A percentile compares a stretch with the other conserved stretches of the same genome.
Evolutionary conservation across 1,140 invertebrate genomes (phyloP).

Genomic region (Conus ventricosus): DNA sequence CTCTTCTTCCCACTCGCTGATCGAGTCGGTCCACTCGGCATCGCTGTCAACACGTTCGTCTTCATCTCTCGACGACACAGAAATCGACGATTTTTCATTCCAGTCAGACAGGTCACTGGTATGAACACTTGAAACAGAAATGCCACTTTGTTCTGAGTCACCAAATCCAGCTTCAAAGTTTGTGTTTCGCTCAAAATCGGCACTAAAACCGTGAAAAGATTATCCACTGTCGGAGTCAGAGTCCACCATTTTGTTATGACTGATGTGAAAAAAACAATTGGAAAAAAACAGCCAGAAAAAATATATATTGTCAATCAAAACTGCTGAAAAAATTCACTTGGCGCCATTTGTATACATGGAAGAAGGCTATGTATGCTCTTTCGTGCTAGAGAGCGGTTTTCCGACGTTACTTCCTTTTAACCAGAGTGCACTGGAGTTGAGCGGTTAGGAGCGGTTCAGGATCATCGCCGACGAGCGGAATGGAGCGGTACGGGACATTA

Average conservation of each 20-base stretch:
- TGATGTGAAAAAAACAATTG: too few relatives aligned
- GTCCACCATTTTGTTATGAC: not conserved
- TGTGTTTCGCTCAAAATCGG: not conserved
- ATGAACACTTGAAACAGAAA: not conserved
- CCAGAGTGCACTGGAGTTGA: not conserved
- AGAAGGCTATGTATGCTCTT: not conserved
- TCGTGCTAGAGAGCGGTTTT: not conserved
- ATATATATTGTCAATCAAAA: not conserved
- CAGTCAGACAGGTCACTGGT: not conserved
- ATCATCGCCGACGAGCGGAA: not conserved
- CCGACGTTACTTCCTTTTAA: not conserved
- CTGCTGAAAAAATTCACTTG: not conserved
- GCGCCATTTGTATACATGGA: not conserved
- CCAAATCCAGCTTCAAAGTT: not conserved
- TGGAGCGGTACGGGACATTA: constrained; percentile 26
- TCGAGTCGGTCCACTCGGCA: not conserved
- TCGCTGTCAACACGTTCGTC: not conserved
- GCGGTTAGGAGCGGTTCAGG: constrained; percentile 11
- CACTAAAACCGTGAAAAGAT: not conserved
- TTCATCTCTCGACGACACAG: not conserved
- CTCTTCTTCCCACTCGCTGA: not conserved
- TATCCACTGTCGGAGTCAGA: not conserved
- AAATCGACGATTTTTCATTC: not conserved
- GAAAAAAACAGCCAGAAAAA: not conserved
- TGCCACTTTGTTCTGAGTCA: not conserved